Evolutionary conservation across 2,797 vertebrate genomes (phyloP).

Genomic region (Crax fasciolata): DNA sequence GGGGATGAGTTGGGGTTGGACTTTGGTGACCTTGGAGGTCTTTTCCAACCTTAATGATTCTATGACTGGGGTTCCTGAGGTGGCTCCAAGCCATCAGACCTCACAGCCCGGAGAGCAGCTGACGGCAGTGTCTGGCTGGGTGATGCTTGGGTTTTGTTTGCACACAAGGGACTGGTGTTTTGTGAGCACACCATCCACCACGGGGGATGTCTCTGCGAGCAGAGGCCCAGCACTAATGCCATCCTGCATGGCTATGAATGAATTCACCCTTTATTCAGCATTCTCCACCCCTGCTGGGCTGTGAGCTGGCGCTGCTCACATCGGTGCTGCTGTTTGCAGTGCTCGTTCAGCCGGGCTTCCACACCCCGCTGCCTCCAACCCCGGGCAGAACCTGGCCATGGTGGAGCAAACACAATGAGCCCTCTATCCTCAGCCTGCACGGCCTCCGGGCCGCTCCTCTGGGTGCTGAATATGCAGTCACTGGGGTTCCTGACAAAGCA

Average conservation of each 20-base stretch:
- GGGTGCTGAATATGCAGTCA: conserved; percentile 4
- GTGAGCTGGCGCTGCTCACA: neutral
- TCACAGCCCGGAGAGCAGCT: neutral
- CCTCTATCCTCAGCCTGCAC: conserved; percentile 27
- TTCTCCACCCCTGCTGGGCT: conserved; percentile 17
- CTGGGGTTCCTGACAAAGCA: conserved; percentile 40
- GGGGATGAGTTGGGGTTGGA: too few relatives aligned
- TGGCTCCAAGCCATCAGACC: neutral
- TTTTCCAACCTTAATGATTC: too few relatives aligned
- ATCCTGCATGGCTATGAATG: conserved; percentile 38
- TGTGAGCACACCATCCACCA: neutral
- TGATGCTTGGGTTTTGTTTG: neutral
- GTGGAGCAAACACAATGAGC: conserved; percentile 20
- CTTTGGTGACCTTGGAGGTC: too few relatives aligned
- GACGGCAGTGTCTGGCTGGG: neutral
- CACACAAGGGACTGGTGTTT: neutral
- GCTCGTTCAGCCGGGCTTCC: neutral
- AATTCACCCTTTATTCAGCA: conserved; percentile 19
- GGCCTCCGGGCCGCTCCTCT: neutral
- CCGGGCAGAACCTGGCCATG: neutral
- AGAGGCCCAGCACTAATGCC: conserved; percentile 41
- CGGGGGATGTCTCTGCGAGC: conserved; percentile 1
- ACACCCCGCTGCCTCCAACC: conserved; percentile 9
- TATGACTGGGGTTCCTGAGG: neutral
- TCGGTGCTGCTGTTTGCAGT: conserved; percentile 26